Evolutionary conservation across 2,113 vertebrate species (phyloP).

Genomic region (Philantomba maxwellii): DNA sequence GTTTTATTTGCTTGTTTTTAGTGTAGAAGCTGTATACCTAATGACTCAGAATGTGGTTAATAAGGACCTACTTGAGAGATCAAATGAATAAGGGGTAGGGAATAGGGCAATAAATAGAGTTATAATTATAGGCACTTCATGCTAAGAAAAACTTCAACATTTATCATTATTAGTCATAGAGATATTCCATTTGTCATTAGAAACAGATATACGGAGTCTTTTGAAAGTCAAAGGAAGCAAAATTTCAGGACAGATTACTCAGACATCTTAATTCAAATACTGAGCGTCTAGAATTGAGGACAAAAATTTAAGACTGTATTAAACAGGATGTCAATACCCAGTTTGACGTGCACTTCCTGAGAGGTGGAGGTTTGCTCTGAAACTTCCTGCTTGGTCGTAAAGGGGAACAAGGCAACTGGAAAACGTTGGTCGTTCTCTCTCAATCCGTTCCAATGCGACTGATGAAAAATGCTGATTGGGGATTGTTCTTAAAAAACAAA

Average conservation of each 20-base stretch:
- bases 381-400: constrained; percentile 65
- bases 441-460: background rate
- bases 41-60: constrained; percentile 22
- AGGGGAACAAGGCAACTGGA: constrained; percentile 26
- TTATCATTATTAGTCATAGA: constrained; percentile 38
- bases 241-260: constrained; percentile 33
- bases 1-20: constrained; percentile 36
- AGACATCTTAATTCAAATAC: background rate
- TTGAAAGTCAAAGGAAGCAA: background rate
- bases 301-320: constrained; percentile 5
- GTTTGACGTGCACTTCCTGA: constrained; percentile 62
- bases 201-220: background rate
- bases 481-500: constrained; percentile 4
- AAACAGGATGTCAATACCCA: constrained; percentile 56
- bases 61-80: background rate
- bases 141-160: constrained; percentile 22
- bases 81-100: background rate
- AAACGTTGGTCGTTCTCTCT: constrained; percentile 27
- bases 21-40: background rate
- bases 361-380: constrained; percentile 46
- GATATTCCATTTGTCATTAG: constrained; percentile 28
- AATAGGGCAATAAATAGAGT: background rate
- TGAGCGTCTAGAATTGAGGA: constrained; percentile 21
- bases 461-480: constrained; percentile 30
- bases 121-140: constrained; percentile 7